Evolutionary conservation across 1,140 invertebrate species (phyloP), one percentile per base, ranked within the genome.

Genomic region (Panagrolaimus sp.): DNA sequence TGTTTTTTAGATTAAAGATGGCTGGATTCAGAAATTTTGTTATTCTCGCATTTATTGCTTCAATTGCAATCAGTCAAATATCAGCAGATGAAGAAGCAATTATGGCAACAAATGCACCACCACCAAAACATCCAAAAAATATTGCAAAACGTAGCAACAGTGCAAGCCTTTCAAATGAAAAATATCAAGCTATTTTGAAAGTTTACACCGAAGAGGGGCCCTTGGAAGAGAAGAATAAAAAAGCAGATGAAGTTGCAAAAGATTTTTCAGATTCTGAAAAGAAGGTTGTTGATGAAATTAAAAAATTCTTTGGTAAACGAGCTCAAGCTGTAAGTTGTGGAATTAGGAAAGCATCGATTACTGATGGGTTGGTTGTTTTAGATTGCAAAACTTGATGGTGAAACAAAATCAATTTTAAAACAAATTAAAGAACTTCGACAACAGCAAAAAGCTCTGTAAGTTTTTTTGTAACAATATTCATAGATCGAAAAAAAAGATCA

Each of bases 281-380:
- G n/a, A 57, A 16, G 8, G 27, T 57, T 16, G 51, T 57, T n/a
- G 51, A 57, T 25, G 8, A 14, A 11, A 57, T 57, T 20, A 57
- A 57, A 27, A 27, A 20, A 11, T 57, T 57, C 51, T 57, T 57
- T 20, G 27, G 27, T 20, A 25, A 25, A 13, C 20, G 51, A 27
- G 51, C 51, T 57, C 13, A 57, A 57, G 51, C 51, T 57, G 51
- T 57, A 57, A n/a, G 51, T 57, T 16, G n/a, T n/a, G n/a, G n/a
- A n/a, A n/a, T n/a, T n/a, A n/a, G n/a, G n/a, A n/a, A n/a, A n/a
- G n/a, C n/a, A n/a, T n/a, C n/a, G n/a, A n/a, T n/a, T n/a, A n/a
- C n/a, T n/a, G n/a, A 38, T 38, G 31, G 31, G 7, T 7, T 38
- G 7, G 9, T 48, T 57, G n/a, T n/a, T 57, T 23, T 13, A 57